phyloP scores from a whole-genome alignment of 2,113 vertebrate species.

The Toxotes jaculatrix region DNA sequence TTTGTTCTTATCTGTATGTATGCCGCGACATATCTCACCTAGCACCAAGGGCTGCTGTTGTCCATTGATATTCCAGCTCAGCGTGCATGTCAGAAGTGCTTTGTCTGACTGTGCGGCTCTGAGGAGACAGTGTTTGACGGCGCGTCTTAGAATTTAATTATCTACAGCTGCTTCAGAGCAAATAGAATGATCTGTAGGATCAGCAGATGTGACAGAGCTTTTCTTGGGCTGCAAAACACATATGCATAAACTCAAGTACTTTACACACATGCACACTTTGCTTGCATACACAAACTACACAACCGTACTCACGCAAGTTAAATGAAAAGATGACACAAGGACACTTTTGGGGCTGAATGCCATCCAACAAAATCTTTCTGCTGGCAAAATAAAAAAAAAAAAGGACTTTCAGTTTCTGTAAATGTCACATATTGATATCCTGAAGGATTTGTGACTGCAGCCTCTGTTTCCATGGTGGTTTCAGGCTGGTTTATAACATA shows the following conservation, averaged over 20 bases:
- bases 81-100: constrained; percentile 74
- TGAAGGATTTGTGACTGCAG: constrained; percentile 40
- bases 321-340: neutral
- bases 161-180: constrained; percentile 76
- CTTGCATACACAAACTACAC: neutral
- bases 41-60: constrained; percentile 34
- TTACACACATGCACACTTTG: neutral
- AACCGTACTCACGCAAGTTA: neutral
- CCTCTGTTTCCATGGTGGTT: constrained; percentile 20
- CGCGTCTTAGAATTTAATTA: constrained; percentile 78
- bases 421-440: constrained; percentile 57
- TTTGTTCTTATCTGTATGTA: constrained; percentile 41
- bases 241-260: neutral
- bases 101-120: constrained; percentile 60
- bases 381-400: constrained; percentile 19
- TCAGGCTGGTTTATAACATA: constrained; percentile 32
- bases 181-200: constrained; percentile 69
- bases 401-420: constrained; percentile 13
- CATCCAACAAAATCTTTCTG: constrained; percentile 21
- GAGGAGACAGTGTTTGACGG: constrained; percentile 74
- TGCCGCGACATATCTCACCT: constrained; percentile 32
- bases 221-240: constrained; percentile 29
- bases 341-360: neutral
- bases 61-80: constrained; percentile 79
- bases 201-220: constrained; percentile 60